phyloP scores from a whole-genome alignment of 2,113 vertebrate species.

The Promerops cafer region DNA sequence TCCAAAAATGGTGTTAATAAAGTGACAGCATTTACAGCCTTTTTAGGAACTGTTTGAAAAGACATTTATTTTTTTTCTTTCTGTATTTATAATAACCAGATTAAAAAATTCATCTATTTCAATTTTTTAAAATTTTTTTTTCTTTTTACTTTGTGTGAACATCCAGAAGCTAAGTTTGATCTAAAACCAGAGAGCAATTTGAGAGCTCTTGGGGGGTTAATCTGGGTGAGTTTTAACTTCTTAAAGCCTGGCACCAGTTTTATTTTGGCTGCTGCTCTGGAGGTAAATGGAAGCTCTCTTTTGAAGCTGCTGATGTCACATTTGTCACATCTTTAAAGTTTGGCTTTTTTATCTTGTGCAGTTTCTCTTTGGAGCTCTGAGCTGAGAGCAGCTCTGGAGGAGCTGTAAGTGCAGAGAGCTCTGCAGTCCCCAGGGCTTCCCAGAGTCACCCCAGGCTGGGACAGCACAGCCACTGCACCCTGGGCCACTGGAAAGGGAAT shows the following conservation, averaged over 20 bases:
- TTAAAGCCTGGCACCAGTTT: neutral
- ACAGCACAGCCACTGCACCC: neutral
- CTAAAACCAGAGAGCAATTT: neutral
- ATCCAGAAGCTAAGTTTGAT: neutral
- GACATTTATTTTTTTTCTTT: neutral
- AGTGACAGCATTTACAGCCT: neutral
- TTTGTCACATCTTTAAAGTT: conserved; percentile 7
- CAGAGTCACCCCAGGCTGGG: neutral
- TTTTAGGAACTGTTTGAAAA: neutral
- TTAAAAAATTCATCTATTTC: neutral
- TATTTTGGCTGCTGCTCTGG: neutral
- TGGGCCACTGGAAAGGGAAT: neutral
- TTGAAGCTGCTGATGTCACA: neutral
- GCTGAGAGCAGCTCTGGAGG: neutral
- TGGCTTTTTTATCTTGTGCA: neutral
- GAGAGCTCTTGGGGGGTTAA: neutral
- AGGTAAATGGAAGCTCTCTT: neutral
- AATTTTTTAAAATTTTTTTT: neutral
- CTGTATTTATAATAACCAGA: neutral
- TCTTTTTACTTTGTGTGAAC: neutral
- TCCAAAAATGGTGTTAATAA: neutral
- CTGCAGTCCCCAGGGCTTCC: neutral
- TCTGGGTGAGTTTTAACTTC: neutral
- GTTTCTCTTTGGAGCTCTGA: neutral
- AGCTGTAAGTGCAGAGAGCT: neutral